These are phyloP conservation scores for Pterostichus madidus DNA, from an alignment of 2,888 invertebrate genomes.

Conservation along the genomic window DNA sequence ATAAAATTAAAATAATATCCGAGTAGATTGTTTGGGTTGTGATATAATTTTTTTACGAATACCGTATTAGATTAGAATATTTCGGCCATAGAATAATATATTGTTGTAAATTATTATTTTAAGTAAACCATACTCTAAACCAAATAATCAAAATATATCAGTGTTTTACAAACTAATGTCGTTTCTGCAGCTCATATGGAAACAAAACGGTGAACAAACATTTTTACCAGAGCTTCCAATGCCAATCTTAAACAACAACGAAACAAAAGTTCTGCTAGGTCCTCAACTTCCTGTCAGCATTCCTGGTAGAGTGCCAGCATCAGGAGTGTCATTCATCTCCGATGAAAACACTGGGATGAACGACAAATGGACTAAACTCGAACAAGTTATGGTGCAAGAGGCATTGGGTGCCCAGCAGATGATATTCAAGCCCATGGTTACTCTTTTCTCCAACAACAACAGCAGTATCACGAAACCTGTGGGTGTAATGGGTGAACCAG, in stretches of 20 bases:
- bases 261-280: constrained; percentile 85
- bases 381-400: constrained; percentile 87
- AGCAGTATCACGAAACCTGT: constrained; percentile 84
- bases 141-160: no score
- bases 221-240: constrained; percentile 85
- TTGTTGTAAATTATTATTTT: no score
- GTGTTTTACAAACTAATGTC: constrained; percentile 23
- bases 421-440: constrained; percentile 88
- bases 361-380: constrained; percentile 85
- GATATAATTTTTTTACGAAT: no score
- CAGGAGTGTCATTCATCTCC: constrained; percentile 77
- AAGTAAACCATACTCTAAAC: no score
- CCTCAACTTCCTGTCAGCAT: constrained; percentile 80
- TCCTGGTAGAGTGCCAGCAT: constrained; percentile 80
- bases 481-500: constrained; percentile 89
- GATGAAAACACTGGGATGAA: constrained; percentile 72
- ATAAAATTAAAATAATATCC: no score
- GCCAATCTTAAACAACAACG: constrained; percentile 85
- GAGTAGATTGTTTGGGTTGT: no score
- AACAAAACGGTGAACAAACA: constrained; percentile 70
- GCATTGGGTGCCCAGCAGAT: constrained; percentile 84
- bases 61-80: no score
- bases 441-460: constrained; percentile 84
- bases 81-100: no score
- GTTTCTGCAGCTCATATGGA: constrained; percentile 40